These are phyloP conservation scores for Sitobion miscanthi DNA, from an alignment of 1,140 invertebrate genomes.

Conservation along the genomic window DNA sequence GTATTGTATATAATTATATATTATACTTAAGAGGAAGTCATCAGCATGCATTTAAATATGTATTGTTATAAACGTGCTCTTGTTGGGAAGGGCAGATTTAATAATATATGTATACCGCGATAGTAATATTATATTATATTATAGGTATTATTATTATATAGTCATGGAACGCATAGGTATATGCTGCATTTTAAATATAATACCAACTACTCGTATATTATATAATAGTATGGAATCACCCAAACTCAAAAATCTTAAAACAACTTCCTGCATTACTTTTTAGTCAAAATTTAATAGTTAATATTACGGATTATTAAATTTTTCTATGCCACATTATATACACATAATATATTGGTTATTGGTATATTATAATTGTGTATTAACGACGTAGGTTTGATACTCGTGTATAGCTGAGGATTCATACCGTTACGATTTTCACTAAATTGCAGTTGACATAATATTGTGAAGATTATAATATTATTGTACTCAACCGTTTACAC, in stretches of 20 bases:
- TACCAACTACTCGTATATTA: not conserved
- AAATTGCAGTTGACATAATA: not conserved
- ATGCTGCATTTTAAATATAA: not conserved
- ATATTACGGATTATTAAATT: not conserved
- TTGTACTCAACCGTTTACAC: not conserved
- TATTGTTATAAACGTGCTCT: not conserved
- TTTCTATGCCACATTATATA: not conserved
- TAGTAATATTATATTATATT: not conserved
- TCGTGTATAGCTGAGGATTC: no score
- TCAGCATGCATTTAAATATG: not conserved
- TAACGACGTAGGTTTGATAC: not conserved
- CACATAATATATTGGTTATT: not conserved
- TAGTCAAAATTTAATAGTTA: not conserved
- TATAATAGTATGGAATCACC: not conserved
- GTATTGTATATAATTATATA: not conserved
- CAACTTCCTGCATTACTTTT: not conserved
- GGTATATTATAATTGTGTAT: not conserved
- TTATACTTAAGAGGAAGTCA: not conserved
- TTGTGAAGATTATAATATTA: not conserved
- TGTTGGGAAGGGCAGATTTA: not conserved
- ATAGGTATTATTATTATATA: no score
- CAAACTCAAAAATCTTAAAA: not conserved
- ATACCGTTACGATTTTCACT: not conserved
- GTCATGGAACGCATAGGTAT: not conserved
- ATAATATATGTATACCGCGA: not conserved